Conservation (phyloP, 2,113 vertebrate genomes). For the Larimichthys polyactis region DNA sequence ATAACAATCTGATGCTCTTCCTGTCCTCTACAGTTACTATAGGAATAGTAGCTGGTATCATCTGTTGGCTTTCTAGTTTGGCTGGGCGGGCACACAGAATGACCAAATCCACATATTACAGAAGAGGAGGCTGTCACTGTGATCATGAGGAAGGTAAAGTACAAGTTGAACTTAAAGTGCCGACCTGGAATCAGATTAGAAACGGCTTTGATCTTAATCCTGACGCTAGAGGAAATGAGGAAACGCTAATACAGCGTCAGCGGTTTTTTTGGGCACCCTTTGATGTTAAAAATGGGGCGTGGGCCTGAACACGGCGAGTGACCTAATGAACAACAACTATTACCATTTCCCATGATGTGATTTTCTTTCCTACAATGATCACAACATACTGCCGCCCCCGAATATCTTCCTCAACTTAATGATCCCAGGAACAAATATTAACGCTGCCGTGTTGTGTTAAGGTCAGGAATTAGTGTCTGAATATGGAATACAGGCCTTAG, state of each 20-base stretch:
- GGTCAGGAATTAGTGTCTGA: constrained; percentile 76
- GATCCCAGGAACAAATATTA: constrained; percentile 54
- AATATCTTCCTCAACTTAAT: constrained; percentile 35
- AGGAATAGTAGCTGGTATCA: background rate
- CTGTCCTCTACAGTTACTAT: background rate
- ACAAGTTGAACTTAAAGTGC: constrained; percentile 56
- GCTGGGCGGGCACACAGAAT: background rate
- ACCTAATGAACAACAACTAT: constrained; percentile 60
- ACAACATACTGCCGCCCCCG: constrained; percentile 1
- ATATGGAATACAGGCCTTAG: constrained; percentile 60
- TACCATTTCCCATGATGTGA: constrained; percentile 68
- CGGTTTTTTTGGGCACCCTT: constrained; percentile 61
- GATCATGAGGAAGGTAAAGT: constrained; percentile 35
- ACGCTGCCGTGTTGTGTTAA: constrained; percentile 56
- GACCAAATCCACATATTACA: constrained; percentile 2
- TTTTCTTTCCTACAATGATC: constrained; percentile 10
- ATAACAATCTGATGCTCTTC: background rate
- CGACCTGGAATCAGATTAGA: constrained; percentile 69
- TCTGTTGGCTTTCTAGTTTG: background rate
- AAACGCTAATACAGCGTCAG: constrained; percentile 69
- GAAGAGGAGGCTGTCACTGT: constrained; percentile 8
- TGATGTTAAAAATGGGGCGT: constrained; percentile 61
- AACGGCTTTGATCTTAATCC: constrained; percentile 74
- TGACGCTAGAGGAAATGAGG: constrained; percentile 68
- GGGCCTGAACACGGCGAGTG: constrained; percentile 42